These are phyloP conservation scores for Sebastes oblongus DNA, from an alignment of 2,797 vertebrate species.

Conservation along the genomic window DNA sequence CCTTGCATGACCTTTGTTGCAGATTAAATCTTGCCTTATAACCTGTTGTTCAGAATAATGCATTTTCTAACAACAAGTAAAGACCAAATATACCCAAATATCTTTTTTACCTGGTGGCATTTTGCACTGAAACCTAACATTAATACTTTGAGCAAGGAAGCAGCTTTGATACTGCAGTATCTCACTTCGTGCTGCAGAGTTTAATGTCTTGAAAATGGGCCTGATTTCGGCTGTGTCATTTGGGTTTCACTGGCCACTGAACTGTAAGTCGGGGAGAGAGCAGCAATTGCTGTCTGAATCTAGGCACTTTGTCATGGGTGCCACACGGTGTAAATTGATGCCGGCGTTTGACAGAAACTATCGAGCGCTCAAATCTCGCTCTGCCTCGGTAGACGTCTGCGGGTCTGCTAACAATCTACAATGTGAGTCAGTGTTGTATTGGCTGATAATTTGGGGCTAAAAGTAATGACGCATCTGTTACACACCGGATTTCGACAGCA, in stretches of 20 bases:
- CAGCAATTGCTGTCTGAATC: slow-evolving; percentile 48
- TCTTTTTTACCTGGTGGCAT: neutral
- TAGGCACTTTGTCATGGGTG: slow-evolving; percentile 52
- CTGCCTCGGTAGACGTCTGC: slow-evolving; percentile 10
- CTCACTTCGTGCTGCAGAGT: slow-evolving; percentile 22
- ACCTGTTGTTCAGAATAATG: neutral
- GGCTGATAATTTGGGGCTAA: slow-evolving; percentile 21
- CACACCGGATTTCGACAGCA: slow-evolving; percentile 34
- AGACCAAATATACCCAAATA: neutral
- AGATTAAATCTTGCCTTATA: neutral
- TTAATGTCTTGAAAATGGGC: slow-evolving; percentile 49
- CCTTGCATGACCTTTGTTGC: neutral
- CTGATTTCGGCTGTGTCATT: slow-evolving; percentile 44
- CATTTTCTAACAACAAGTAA: neutral
- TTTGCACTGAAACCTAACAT: neutral
- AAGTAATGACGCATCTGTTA: slow-evolving; percentile 30
- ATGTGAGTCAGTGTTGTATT: neutral
- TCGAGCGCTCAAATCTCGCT: slow-evolving; percentile 28
- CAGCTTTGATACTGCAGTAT: slow-evolving; percentile 29
- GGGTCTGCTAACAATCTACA: slow-evolving; percentile 14
- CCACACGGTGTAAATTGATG: slow-evolving; percentile 48
- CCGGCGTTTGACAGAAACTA: slow-evolving; percentile 48
- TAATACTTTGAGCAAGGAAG: neutral
- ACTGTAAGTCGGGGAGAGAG: slow-evolving; percentile 47
- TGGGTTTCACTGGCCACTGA: slow-evolving; percentile 55